Evolutionary conservation across 92 coral and sea anemone genomes (phyloP).

Genomic region (Zoanthus sociatus): DNA sequence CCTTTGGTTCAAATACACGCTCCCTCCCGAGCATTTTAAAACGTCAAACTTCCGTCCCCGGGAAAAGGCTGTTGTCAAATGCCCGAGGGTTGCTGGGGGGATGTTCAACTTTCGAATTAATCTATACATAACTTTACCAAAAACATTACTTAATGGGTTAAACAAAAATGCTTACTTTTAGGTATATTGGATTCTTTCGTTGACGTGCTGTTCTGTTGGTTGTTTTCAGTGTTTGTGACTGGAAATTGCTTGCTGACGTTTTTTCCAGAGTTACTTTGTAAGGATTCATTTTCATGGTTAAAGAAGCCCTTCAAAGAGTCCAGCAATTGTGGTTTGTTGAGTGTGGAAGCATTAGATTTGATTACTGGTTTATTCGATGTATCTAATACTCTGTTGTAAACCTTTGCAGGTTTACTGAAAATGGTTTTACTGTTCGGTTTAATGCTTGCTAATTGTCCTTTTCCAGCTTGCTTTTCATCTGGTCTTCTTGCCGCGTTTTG

Average conservation of each 20-base stretch:
- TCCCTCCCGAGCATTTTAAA: too few species aligned
- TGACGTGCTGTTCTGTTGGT: not conserved
- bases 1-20: too few species aligned
- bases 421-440: not conserved
- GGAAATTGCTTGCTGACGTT: not conserved
- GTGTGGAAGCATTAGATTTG: constrained; percentile 31
- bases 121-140: too few species aligned
- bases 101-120: too few species aligned
- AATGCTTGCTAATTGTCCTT: not conserved
- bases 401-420: constrained; percentile 1
- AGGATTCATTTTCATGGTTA: constrained; percentile 50
- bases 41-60: too few species aligned
- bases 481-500: not conserved
- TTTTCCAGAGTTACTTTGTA: constrained; percentile 9
- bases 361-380: not conserved
- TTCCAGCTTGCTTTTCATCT: not conserved
- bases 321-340: constrained; percentile 2
- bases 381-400: not conserved
- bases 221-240: not conserved
- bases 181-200: constrained; percentile 1
- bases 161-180: not conserved
- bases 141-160: too few species aligned
- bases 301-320: constrained; percentile 75
- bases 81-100: too few species aligned
- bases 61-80: too few species aligned